Percentiles rank a stretch among this genome's conserved stretches.
These are phyloP conservation scores for Heliconius nattereri DNA, from an alignment of 1,140 invertebrate genomes.

Conservation along the genomic window DNA sequence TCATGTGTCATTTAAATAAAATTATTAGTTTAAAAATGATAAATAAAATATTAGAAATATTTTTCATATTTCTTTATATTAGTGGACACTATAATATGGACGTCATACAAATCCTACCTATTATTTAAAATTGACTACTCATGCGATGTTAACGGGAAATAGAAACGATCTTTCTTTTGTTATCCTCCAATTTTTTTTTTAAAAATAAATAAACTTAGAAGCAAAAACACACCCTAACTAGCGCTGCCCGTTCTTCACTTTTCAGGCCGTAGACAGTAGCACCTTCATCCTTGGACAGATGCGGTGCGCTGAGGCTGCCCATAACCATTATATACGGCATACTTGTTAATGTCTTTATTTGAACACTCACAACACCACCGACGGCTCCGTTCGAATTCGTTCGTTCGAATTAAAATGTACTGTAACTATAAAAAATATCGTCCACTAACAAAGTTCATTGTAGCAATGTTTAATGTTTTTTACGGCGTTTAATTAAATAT, in stretches of 20 bases:
- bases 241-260: slow-evolving; percentile 65
- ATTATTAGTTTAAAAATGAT: no score
- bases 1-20: no score
- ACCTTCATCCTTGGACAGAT: slow-evolving; percentile 72
- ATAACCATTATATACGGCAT: slow-evolving; percentile 79
- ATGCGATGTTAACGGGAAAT: neutral
- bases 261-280: slow-evolving; percentile 74
- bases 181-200: neutral
- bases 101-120: neutral
- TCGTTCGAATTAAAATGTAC: neutral
- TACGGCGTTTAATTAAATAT: slow-evolving; percentile 22
- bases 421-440: neutral
- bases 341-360: slow-evolving; percentile 35
- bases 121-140: no score
- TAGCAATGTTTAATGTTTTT: slow-evolving; percentile 25
- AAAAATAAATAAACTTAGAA: neutral
- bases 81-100: no score
- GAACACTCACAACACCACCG: slow-evolving; percentile 14
- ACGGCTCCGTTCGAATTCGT: neutral
- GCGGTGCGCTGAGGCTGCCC: slow-evolving; percentile 67
- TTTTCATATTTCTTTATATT: no score
- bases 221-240: slow-evolving; percentile 64
- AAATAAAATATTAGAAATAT: no score
- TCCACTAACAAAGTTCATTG: slow-evolving; percentile 19
- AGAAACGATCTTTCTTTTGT: neutral